A percentile compares a stretch with the other conserved stretches of the same genome.
Conservation (phyloP, 2,888 invertebrate genomes). For the Drepanosiphum platanoidis region DNA sequence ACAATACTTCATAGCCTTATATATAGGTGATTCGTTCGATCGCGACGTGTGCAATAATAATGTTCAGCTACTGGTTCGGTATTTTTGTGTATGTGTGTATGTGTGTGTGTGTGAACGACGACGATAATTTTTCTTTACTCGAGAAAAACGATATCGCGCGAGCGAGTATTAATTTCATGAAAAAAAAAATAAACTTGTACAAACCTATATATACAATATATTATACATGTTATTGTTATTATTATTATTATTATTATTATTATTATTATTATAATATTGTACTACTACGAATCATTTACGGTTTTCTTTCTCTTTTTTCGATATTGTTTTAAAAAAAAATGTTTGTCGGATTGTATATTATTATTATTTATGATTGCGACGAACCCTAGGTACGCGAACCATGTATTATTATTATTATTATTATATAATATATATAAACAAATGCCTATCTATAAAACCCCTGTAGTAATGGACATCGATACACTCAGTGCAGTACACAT, state of each 20-base stretch:
- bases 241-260: constrained; percentile 16
- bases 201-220: neutral
- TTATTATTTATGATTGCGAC: neutral
- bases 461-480: neutral
- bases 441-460: neutral
- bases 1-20: too few relatives aligned
- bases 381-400: neutral
- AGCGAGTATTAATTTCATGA: constrained; percentile 27
- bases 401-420: neutral
- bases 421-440: neutral
- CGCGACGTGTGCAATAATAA: neutral
- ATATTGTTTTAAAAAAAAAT: neutral
- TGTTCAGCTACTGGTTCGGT: neutral
- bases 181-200: neutral
- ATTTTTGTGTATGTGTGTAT: neutral
- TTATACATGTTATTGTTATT: constrained; percentile 6
- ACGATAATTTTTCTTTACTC: neutral
- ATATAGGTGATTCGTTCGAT: too few relatives aligned
- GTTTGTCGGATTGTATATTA: neutral
- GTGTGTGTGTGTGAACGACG: neutral
- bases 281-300: constrained; percentile 1
- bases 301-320: constrained; percentile 5
- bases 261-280: constrained; percentile 15
- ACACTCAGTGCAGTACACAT: neutral
- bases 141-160: neutral